These are phyloP conservation scores for Leptodirus hochenwartii DNA, from an alignment of 2,888 invertebrate genomes.

Conservation along the genomic window DNA sequence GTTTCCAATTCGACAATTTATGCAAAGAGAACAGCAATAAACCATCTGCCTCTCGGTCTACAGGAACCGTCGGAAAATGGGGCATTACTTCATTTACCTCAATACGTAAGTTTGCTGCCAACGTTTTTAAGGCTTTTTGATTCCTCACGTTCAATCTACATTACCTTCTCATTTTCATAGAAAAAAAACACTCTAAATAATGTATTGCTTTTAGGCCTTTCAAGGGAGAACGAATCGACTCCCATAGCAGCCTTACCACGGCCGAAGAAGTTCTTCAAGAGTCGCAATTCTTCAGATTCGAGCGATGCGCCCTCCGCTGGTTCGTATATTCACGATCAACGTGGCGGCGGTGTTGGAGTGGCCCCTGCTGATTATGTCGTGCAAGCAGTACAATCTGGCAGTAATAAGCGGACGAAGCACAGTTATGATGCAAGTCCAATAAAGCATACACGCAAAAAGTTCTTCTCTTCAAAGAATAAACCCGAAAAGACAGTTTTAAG, in stretches of 20 bases:
- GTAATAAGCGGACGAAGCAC: too few relatives aligned
- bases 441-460: constrained; percentile 18
- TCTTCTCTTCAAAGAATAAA: constrained; percentile 21
- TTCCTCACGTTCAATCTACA: too few relatives aligned
- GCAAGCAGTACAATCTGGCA: too few relatives aligned
- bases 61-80: constrained; percentile 87
- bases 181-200: too few relatives aligned
- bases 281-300: constrained; percentile 50
- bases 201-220: too few relatives aligned
- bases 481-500: constrained; percentile 8
- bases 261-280: constrained; percentile 83
- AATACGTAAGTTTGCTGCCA: constrained; percentile 62
- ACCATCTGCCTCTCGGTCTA: constrained; percentile 74
- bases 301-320: constrained; percentile 21
- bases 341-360: not conserved
- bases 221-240: too few relatives aligned
- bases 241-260: constrained; percentile 27
- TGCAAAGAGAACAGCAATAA: constrained; percentile 67
- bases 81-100: constrained; percentile 88
- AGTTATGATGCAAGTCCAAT: constrained; percentile 9
- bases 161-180: too few relatives aligned
- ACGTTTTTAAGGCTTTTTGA: too few relatives aligned
- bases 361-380: too few relatives aligned
- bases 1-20: constrained; percentile 45
- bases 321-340: not conserved